A percentile compares a stretch with the other conserved stretches of the same genome.
phyloP scores from a whole-genome alignment of 2,888 invertebrate species.

The Cancer borealis region DNA sequence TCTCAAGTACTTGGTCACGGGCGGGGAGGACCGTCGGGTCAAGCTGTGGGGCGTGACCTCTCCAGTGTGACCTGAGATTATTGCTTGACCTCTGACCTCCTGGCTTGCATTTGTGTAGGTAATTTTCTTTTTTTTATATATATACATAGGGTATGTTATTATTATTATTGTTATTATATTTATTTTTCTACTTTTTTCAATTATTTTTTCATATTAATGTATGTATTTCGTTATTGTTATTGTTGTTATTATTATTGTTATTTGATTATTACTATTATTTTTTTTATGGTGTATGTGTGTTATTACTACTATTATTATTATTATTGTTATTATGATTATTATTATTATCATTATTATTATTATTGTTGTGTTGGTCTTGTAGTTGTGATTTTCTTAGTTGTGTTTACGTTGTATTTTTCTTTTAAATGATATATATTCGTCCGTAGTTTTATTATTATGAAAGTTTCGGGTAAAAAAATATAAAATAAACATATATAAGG shows the following conservation, averaged over 20 bases:
- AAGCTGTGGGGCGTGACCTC: conserved; percentile 61
- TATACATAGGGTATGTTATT: background rate
- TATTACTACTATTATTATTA: background rate
- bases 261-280: background rate
- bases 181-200: too few species aligned
- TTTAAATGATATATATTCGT: too few species aligned
- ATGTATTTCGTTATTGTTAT: too few species aligned
- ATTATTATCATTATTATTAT: background rate
- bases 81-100: background rate
- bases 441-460: too few species aligned
- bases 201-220: too few species aligned
- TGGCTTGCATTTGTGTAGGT: background rate
- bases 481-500: too few species aligned
- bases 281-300: too few species aligned
- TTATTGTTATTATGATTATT: background rate
- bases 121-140: background rate
- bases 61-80: background rate
- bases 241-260: background rate
- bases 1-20: conserved; percentile 55
- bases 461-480: too few species aligned
- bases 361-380: background rate
- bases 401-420: too few species aligned
- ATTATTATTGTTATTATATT: background rate
- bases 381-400: too few species aligned
- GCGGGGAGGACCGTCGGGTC: conserved; percentile 58